Percentiles rank a stretch among this genome's conserved stretches.
Conservation (phyloP, 2,888 invertebrate genomes). For the Theretra japonica region DNA sequence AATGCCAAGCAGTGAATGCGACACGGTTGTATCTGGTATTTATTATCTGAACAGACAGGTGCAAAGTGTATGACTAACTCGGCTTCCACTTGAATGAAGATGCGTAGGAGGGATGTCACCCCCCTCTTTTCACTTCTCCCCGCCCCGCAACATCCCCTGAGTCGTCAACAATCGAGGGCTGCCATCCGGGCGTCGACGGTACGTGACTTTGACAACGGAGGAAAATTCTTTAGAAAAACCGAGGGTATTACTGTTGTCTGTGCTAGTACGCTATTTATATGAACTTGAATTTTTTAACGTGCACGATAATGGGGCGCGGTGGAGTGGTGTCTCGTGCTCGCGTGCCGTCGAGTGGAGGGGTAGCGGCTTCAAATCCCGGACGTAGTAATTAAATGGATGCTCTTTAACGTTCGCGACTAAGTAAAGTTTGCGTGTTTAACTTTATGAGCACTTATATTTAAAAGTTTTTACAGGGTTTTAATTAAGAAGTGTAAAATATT, state of each 20-base stretch:
- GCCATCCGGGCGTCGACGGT: slow-evolving; percentile 62
- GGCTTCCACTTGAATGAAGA: slow-evolving; percentile 75
- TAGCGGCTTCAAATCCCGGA: not conserved
- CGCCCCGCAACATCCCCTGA: not conserved
- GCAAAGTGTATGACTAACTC: slow-evolving; percentile 47
- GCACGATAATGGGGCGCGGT: not conserved
- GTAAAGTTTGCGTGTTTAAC: not conserved
- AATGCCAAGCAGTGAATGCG: not conserved
- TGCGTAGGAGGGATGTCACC: slow-evolving; percentile 80
- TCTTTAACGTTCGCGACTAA: not conserved
- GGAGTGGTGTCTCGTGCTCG: not conserved
- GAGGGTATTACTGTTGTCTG: slow-evolving; percentile 30
- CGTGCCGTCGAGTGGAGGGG: not conserved
- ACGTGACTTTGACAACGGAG: slow-evolving; percentile 55
- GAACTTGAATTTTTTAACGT: slow-evolving; percentile 17
- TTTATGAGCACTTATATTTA: not conserved
- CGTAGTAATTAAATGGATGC: not conserved
- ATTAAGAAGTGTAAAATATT: too few species aligned
- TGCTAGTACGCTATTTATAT: not conserved
- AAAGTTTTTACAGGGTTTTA: too few species aligned
- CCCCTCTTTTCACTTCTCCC: slow-evolving; percentile 49
- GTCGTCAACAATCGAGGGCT: slow-evolving; percentile 66
- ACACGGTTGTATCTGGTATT: slow-evolving; percentile 7
- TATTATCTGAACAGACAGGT: slow-evolving; percentile 28
- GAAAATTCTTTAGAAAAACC: slow-evolving; percentile 52